phyloP scores from a whole-genome alignment of 2,113 vertebrate species.

The Xyliphius kryptos region DNA sequence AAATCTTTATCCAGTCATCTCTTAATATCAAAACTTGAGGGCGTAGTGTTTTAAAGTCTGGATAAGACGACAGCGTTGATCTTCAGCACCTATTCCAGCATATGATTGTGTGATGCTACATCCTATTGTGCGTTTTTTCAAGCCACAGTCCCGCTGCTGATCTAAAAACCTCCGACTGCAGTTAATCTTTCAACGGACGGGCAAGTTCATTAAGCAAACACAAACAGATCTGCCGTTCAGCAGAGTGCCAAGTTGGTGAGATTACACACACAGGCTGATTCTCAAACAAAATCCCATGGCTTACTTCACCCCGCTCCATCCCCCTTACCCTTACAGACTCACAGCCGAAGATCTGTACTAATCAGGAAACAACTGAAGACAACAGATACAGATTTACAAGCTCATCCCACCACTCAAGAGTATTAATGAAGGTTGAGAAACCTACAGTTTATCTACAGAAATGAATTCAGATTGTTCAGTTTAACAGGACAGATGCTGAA shows the following conservation, averaged over 20 bases:
- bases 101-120: too few relatives aligned
- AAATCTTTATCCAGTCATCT: constrained; percentile 15
- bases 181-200: constrained; percentile 28
- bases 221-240: constrained; percentile 18
- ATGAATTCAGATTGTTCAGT: too few relatives aligned
- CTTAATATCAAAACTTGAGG: background rate
- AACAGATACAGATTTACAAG: too few relatives aligned
- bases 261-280: constrained; percentile 23
- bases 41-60: too few relatives aligned
- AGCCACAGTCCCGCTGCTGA: constrained; percentile 21
- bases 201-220: constrained; percentile 31
- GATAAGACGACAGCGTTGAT: too few relatives aligned
- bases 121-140: background rate
- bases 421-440: too few relatives aligned
- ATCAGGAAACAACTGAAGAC: too few relatives aligned
- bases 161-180: constrained; percentile 18
- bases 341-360: too few relatives aligned
- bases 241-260: constrained; percentile 20
- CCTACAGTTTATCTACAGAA: too few relatives aligned
- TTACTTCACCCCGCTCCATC: constrained; percentile 15
- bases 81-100: too few relatives aligned
- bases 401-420: too few relatives aligned
- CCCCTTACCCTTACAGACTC: background rate
- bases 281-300: constrained; percentile 29
- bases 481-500: too few relatives aligned